Evolutionary conservation across 2,113 vertebrate species (phyloP).

Genomic region (Morone saxatilis): DNA sequence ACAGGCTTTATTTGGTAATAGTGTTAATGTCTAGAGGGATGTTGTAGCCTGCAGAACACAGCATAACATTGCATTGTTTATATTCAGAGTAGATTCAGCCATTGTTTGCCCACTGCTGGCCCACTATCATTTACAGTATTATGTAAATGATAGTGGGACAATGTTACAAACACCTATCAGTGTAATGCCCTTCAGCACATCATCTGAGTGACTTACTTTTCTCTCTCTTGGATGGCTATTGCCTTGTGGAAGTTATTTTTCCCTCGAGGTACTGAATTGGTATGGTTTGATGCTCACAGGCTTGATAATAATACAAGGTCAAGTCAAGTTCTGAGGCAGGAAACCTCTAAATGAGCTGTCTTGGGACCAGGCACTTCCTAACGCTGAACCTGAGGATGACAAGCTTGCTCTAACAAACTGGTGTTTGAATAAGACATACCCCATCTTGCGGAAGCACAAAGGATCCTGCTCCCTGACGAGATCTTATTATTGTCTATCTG

Average conservation of each 20-base stretch:
- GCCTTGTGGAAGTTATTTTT: background rate
- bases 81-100: background rate
- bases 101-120: too few species aligned
- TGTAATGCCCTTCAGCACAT: too few species aligned
- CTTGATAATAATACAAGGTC: background rate
- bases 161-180: too few species aligned
- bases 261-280: background rate
- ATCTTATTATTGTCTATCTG: background rate
- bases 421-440: background rate
- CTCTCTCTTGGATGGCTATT: background rate
- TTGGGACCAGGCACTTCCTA: background rate
- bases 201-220: background rate
- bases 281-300: background rate
- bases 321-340: slow-evolving; percentile 2
- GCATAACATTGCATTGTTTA: background rate
- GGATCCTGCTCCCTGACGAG: background rate
- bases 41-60: too few species aligned
- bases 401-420: background rate
- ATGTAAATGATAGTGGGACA: background rate
- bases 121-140: background rate
- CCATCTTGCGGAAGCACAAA: background rate
- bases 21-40: background rate
- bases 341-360: background rate
- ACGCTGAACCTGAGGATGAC: background rate
- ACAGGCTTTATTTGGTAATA: too few species aligned